Conservation (phyloP, 2,113 vertebrate species). For the Gila orcuttii region DNA sequence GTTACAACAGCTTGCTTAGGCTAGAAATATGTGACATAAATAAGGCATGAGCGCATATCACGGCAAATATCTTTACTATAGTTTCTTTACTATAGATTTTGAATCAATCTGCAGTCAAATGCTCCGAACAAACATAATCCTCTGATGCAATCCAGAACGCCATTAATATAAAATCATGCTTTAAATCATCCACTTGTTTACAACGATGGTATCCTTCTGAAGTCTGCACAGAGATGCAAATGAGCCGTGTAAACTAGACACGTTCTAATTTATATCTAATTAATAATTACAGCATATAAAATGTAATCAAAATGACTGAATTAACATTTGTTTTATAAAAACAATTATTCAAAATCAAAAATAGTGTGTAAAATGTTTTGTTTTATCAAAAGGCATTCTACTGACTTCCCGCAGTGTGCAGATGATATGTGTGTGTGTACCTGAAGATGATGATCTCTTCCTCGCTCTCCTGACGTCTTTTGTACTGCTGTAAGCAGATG, state of each 20-base stretch:
- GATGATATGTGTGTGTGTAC: conserved; percentile 65
- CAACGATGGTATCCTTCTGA: no score
- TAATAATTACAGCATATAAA: not conserved
- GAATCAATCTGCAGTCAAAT: no score
- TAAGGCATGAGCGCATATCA: not conserved
- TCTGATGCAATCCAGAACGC: no score
- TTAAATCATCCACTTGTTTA: no score
- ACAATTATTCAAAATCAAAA: not conserved
- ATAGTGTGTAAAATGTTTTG: not conserved
- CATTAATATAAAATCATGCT: no score
- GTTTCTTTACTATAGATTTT: not conserved
- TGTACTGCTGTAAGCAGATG: conserved; percentile 95
- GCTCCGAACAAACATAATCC: no score
- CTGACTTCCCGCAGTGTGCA: not conserved
- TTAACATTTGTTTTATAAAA: not conserved
- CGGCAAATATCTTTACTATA: not conserved
- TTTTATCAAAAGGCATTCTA: not conserved
- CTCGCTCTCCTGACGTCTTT: conserved; percentile 83
- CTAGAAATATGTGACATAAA: not conserved
- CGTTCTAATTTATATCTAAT: not conserved
- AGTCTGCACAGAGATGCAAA: no score
- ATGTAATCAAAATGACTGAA: no score
- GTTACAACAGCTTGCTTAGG: not conserved
- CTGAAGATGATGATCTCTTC: conserved; percentile 97
- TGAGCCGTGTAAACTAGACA: no score